Evolutionary conservation across 2,888 invertebrate species (phyloP).

Genomic region (Luperina testacea): DNA sequence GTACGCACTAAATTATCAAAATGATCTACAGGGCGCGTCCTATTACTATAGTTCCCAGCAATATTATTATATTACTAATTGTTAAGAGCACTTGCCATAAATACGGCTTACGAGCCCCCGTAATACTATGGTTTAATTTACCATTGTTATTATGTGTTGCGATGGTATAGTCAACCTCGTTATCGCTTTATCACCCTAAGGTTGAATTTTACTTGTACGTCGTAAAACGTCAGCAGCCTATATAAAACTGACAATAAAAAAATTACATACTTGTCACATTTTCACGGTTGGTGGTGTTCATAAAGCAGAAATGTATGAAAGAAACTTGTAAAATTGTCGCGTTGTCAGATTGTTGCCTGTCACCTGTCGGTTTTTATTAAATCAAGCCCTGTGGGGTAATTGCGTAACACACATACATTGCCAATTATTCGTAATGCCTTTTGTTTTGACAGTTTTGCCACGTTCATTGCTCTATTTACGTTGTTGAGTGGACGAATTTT

Average conservation of each 20-base stretch:
- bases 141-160: conserved; percentile 45
- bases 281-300: not conserved
- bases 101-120: conserved; percentile 55
- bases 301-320: not conserved
- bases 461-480: not conserved
- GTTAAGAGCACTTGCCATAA: conserved; percentile 63
- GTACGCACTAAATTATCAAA: conserved; percentile 34
- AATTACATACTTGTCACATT: not conserved
- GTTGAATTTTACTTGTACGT: not conserved
- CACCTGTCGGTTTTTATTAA: not conserved
- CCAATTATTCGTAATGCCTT: not conserved
- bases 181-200: not conserved
- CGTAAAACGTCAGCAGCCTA: not conserved
- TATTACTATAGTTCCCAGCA: conserved; percentile 40
- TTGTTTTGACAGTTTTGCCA: not conserved
- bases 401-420: not conserved
- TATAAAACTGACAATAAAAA: not conserved
- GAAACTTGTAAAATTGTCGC: not conserved
- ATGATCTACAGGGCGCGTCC: conserved; percentile 30
- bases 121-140: conserved; percentile 58
- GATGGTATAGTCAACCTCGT: conserved; percentile 1
- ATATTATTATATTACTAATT: conserved; percentile 66
- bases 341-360: not conserved
- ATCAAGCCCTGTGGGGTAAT: not conserved
- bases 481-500: not conserved